Evolutionary conservation across 2,113 vertebrate genomes (phyloP), one percentile per base, ranked within the genome.

Genomic region (Athene noctua): DNA sequence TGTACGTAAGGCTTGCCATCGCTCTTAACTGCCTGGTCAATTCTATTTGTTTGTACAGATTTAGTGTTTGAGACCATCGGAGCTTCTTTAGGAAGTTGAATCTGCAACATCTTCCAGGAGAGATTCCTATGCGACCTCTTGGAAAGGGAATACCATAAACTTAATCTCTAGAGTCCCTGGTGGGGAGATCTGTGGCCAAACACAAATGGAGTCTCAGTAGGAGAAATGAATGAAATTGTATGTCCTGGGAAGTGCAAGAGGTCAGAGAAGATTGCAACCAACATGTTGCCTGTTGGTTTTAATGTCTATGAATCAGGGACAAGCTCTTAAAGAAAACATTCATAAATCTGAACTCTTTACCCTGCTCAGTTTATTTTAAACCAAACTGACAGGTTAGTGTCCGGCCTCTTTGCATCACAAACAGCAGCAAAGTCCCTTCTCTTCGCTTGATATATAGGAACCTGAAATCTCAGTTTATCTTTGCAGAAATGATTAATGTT

Each of bases 321-420:
- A 55, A 25, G 70, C n/a, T 85, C 65, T 58, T 63, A 46, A 66
- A 73, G 74, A 92, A 68, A 59, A 58, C n/a, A 40, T 65, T 58
- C 38, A 66, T 91, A 90, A 95, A 73, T 88, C 90, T 73, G 67
- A 94, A 38, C 58, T 70, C 34, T n/a, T 70, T 71, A 14, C 19
- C 8, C 54, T 42, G 51, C 18, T 90, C 15, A 9, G 34, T 82
- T 94, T 79, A 42, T 90, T 81, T 65, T 77, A 82, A 90, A 22
- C 16, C 38, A 71, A 20, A 38, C 32, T 49, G 18, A 47, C 4
- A 7, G 51, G 17, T 42, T 52, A 20, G 23, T 86, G 10, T 19
- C 82, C 82, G 62, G 16, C 27, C 36, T 66, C 36, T 72, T 62
- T 57, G 34, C n/a, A 51, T 84, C n/a, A 30, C 1, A 7, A 94